phyloP scores from a whole-genome alignment of 2,797 vertebrate genomes.

The Megalops cyprinoides region DNA sequence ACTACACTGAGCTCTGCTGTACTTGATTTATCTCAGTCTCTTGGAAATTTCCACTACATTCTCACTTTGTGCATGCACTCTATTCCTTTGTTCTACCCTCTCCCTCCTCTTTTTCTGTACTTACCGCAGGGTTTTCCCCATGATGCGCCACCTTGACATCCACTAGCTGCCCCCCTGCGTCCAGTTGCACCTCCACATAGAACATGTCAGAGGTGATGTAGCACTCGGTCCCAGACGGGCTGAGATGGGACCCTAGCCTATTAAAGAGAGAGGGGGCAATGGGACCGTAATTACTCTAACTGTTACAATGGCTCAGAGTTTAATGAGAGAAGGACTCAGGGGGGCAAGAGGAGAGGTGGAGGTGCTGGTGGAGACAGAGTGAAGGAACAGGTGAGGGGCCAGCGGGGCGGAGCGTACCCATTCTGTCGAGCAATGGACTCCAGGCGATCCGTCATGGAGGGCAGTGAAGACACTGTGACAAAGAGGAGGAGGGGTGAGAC shows the following conservation, averaged over 20 bases:
- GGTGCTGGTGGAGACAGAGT: neutral
- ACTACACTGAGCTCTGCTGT: neutral
- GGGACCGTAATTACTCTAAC: neutral
- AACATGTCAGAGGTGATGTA: conserved; percentile 99
- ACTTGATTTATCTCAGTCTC: neutral
- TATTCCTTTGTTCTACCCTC: neutral
- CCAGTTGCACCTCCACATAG: conserved; percentile 96
- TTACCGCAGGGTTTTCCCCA: conserved; percentile 94
- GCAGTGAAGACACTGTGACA: conserved; percentile 86
- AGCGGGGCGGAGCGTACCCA: conserved; percentile 73
- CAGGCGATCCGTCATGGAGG: conserved; percentile 95
- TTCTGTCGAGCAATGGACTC: conserved; percentile 97
- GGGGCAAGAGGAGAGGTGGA: neutral
- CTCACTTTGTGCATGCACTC: neutral
- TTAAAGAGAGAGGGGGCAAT: conserved; percentile 49
- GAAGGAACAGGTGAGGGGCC: neutral
- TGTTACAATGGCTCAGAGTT: neutral
- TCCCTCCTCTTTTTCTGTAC: conserved; percentile 58
- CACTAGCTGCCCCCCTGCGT: conserved; percentile 86
- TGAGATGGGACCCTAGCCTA: conserved; percentile 92
- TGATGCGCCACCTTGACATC: conserved; percentile 99
- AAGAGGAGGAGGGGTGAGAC: conserved; percentile 34
- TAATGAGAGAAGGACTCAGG: neutral
- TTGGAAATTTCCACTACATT: neutral
- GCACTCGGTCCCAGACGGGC: conserved; percentile 93